Base-by-base conservation (phyloP, 1,140 invertebrate species). In the Cephus cinctus region DNA sequence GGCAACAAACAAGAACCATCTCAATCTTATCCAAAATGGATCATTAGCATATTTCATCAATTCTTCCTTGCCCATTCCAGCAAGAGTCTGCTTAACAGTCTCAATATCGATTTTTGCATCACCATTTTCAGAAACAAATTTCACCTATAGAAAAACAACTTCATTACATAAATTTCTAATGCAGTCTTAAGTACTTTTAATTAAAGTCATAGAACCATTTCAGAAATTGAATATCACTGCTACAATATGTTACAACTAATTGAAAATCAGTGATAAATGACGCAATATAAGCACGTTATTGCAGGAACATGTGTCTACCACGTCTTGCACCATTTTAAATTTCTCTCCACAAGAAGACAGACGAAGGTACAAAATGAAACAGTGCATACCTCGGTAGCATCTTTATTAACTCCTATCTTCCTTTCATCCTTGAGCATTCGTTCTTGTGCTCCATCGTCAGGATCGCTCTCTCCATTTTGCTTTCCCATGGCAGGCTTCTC, bases 1-100 rank as follows among this genome's bases (percentile, higher is more conserved):
- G 5, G 84, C 56, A 20, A 90, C 77, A 65, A 96, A 96, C 41
- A 95, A 81, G 52, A 85, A 78, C 89, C 88, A 92, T 57, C 93
- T 81, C 34, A 94, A 72, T 38, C 84, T 82, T 20, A 94, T 81
- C 92, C 93, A 96, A 67, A 94, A 94, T 21, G 92, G 92, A 75
- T 95, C 91, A 63, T 92, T 92, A 0, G 90, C 90, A 61, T 86
- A 92, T 72, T 92, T 92, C 87, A 95, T 86, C 36, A 96, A 72
- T 66, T 96, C 93, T 63, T 94, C 91, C 72, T 95, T 96, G 3
- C 85, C 86, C 79, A 96, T 85, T 5, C 92, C 92, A 12, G 87
- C 83, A 54, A 92, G 88, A 5, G 81, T 71, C 1, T 69, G 51
- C 38, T 79, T 81, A 15, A 71, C 65, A 20, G 78, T 76, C 46